These are phyloP conservation scores for Drosophila koepferae DNA, from an alignment of 2,888 invertebrate species.

Conservation along the genomic window DNA sequence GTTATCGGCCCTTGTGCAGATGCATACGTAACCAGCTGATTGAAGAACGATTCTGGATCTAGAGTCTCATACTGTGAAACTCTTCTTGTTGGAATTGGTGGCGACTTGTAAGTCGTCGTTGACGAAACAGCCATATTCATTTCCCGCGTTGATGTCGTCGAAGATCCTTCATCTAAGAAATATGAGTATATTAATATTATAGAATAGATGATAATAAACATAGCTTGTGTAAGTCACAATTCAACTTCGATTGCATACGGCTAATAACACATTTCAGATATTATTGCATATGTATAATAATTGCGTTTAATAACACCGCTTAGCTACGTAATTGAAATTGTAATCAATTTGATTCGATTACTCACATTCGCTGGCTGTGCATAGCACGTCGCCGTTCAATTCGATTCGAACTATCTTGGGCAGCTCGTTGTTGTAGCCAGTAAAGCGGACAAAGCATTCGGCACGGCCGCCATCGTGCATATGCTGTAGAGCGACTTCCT, in stretches of 20 bases:
- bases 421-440: slow-evolving; percentile 39
- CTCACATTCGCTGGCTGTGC: slow-evolving; percentile 55
- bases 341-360: slow-evolving; percentile 19
- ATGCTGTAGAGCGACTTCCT: slow-evolving; percentile 29
- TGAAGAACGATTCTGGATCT: background rate
- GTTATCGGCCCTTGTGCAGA: background rate
- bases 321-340: background rate
- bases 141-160: slow-evolving; percentile 30
- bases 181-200: background rate
- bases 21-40: background rate
- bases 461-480: slow-evolving; percentile 50
- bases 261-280: background rate
- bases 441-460: slow-evolving; percentile 50
- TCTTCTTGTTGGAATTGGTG: background rate
- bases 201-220: background rate
- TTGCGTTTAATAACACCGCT: background rate
- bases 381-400: slow-evolving; percentile 53
- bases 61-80: background rate
- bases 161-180: slow-evolving; percentile 36
- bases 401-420: slow-evolving; percentile 55
- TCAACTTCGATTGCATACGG: background rate
- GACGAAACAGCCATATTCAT: slow-evolving; percentile 36
- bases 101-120: background rate
- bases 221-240: background rate
- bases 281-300: background rate